phyloP scores from a whole-genome alignment of 2,797 vertebrate species.

The Coreius guichenoti region DNA sequence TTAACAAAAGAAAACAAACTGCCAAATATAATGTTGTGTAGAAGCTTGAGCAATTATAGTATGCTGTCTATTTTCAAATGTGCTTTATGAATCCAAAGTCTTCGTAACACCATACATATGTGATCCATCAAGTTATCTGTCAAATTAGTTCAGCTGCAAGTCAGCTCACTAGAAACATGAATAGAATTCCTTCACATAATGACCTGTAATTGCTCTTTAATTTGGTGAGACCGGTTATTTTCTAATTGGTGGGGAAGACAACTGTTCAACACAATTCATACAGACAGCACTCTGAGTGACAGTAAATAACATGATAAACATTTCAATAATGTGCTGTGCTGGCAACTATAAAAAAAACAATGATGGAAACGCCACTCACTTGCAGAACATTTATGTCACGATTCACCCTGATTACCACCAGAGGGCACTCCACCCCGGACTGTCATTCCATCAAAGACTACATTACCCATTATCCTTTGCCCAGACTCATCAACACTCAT shows the following conservation, averaged over 20 bases:
- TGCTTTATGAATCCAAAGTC: not conserved
- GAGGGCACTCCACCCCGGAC: no score
- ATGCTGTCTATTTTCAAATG: not conserved
- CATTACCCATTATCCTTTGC: no score
- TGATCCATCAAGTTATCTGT: conserved; percentile 3
- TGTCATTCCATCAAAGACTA: no score
- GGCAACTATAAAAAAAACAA: not conserved
- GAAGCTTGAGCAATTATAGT: not conserved
- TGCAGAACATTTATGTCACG: no score
- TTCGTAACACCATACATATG: not conserved
- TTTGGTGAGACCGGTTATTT: not conserved
- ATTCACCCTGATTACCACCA: no score
- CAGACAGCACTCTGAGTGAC: not conserved
- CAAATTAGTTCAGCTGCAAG: not conserved
- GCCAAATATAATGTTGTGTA: not conserved
- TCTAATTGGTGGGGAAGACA: conserved; percentile 24
- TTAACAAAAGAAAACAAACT: not conserved
- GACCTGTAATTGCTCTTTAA: conserved; percentile 10
- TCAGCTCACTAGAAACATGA: not conserved
- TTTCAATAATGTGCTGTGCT: conserved; percentile 4
- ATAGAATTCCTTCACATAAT: not conserved
- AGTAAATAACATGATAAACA: not conserved
- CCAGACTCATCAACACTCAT: no score
- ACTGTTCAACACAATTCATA: not conserved
- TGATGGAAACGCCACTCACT: conserved; percentile 23